These are phyloP conservation scores for Quadroppia sp. DNA, from an alignment of 2,888 invertebrate species.

Conservation along the genomic window DNA sequence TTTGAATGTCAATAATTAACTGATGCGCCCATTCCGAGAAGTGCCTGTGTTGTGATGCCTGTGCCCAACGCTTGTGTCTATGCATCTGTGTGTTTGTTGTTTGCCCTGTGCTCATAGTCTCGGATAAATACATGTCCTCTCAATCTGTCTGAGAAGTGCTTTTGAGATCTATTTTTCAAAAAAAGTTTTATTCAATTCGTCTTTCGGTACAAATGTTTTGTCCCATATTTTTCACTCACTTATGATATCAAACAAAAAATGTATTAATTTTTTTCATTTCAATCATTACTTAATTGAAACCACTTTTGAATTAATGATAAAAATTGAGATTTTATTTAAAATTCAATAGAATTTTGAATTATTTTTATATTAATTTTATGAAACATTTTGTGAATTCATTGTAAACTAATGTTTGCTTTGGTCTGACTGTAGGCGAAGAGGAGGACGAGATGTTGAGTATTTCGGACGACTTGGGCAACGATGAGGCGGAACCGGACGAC, in stretches of 20 bases:
- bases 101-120: too few species aligned
- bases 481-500: slow-evolving; percentile 17
- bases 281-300: too few species aligned
- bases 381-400: neutral
- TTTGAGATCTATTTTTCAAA: neutral
- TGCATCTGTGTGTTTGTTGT: too few species aligned
- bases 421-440: slow-evolving; percentile 28
- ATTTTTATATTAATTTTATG: neutral
- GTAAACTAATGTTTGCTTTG: neutral
- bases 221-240: neutral
- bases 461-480: slow-evolving; percentile 22
- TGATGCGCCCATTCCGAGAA: slow-evolving; percentile 1
- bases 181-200: too few species aligned
- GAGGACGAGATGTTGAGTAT: slow-evolving; percentile 37
- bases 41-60: neutral
- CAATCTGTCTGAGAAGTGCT: neutral
- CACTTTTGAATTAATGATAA: too few species aligned
- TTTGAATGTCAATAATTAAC: slow-evolving; percentile 3
- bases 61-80: neutral
- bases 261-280: neutral
- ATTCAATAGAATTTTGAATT: neutral
- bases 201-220: neutral
- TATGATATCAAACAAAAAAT: slow-evolving; percentile 1
- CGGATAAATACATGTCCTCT: too few species aligned
- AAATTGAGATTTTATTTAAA: neutral